Conservation (phyloP, 2,888 invertebrate genomes). For the Dysmachus trigonus region DNA sequence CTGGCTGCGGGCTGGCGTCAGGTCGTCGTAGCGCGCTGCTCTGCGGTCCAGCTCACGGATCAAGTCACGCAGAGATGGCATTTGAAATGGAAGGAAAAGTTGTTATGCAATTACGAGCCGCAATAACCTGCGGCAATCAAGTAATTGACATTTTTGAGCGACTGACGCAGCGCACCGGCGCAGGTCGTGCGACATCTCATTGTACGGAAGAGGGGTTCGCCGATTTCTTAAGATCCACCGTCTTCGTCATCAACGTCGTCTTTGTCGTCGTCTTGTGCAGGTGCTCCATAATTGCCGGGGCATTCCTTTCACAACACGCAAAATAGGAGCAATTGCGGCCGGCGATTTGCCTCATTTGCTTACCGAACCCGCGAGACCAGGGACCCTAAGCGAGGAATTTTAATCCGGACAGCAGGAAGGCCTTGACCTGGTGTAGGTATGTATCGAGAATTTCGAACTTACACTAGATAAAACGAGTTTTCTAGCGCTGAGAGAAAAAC, state of each 20-base stretch:
- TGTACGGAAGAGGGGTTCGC: not conserved
- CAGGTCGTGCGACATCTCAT: conserved; percentile 28
- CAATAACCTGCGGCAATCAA: not conserved
- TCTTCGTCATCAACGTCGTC: not conserved
- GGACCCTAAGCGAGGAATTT: not conserved
- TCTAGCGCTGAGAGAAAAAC: no score
- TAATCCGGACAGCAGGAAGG: not conserved
- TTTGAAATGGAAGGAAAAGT: conserved; percentile 12
- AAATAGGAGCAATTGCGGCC: not conserved
- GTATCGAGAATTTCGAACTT: no score
- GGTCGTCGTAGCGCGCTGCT: not conserved
- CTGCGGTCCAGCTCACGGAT: not conserved
- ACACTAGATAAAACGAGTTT: no score
- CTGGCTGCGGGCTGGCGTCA: not conserved
- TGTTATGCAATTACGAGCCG: conserved; percentile 24
- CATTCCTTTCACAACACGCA: not conserved
- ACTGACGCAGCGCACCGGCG: not conserved
- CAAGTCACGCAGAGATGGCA: conserved; percentile 38
- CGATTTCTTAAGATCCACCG: not conserved
- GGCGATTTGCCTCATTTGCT: not conserved
- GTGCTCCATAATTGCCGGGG: not conserved
- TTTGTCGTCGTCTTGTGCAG: not conserved
- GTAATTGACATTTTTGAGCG: conserved; percentile 38
- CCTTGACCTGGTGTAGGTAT: not conserved
- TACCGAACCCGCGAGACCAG: not conserved